A percentile compares a stretch with the other conserved stretches of the same genome.
These are phyloP conservation scores for Yoshiicerus persimilis DNA, from an alignment of 1,140 invertebrate species.

Conservation along the genomic window DNA sequence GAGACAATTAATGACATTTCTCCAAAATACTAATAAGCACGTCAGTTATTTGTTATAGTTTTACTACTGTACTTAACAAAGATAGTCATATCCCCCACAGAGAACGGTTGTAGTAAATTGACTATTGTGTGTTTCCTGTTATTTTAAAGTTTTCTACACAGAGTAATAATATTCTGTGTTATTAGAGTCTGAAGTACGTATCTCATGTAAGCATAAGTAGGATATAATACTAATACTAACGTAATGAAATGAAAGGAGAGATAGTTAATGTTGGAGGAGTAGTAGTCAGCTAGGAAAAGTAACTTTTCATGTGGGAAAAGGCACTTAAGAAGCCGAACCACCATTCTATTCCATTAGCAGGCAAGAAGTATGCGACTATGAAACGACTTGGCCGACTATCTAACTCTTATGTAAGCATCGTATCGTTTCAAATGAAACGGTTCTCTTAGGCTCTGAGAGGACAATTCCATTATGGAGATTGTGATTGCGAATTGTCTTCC, in stretches of 20 bases:
- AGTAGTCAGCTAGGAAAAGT: not conserved
- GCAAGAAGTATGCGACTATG: not conserved
- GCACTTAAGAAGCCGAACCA: not conserved
- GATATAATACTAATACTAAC: not conserved
- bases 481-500: slow-evolving; percentile 3
- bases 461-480: slow-evolving; percentile 20
- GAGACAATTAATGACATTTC: no score
- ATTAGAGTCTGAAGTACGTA: not conserved
- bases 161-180: not conserved
- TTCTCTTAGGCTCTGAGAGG: not conserved
- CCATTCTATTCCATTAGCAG: not conserved
- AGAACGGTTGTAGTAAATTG: not conserved
- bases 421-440: not conserved
- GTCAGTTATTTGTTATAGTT: no score
- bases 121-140: not conserved
- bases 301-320: slow-evolving; percentile 13
- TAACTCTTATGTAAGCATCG: not conserved
- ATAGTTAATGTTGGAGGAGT: not conserved
- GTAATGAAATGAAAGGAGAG: not conserved
- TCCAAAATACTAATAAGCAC: no score
- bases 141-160: not conserved
- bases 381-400: not conserved
- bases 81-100: no score
- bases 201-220: not conserved
- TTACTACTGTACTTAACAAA: no score